phyloP scores from a whole-genome alignment of 2,888 invertebrate species.

The Scaptomyza tumidula region DNA sequence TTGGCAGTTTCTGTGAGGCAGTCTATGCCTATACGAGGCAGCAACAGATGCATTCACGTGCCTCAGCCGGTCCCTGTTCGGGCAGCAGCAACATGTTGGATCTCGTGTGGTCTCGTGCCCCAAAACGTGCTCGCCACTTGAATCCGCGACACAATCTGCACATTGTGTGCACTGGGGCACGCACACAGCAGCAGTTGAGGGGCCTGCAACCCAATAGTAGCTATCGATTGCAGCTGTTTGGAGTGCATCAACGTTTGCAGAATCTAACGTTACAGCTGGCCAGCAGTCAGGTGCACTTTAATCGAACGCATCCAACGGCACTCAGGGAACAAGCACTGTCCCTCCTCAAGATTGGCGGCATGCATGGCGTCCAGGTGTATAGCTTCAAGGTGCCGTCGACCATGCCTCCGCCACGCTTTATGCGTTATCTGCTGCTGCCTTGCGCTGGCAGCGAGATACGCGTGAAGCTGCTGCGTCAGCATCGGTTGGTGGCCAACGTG shows the following conservation, averaged over 20 bases:
- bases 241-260: conserved; percentile 82
- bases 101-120: conserved; percentile 76
- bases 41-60: conserved; percentile 26
- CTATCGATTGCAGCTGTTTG: conserved; percentile 83
- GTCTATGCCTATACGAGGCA: conserved; percentile 58
- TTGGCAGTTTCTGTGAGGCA: conserved; percentile 64
- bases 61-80: conserved; percentile 32
- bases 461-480: conserved; percentile 84
- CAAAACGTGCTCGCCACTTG: conserved; percentile 76
- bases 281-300: conserved; percentile 80
- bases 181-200: conserved; percentile 81
- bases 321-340: conserved; percentile 85
- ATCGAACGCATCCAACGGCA: conserved; percentile 82
- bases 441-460: conserved; percentile 86
- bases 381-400: conserved; percentile 85
- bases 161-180: conserved; percentile 82
- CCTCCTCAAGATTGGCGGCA: conserved; percentile 85
- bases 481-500: conserved; percentile 81
- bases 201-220: conserved; percentile 80
- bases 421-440: conserved; percentile 85
- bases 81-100: conserved; percentile 68
- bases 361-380: conserved; percentile 86
- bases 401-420: conserved; percentile 39
- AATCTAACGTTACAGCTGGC: conserved; percentile 83
- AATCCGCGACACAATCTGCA: conserved; percentile 70